A percentile compares a stretch with the other conserved stretches of the same genome.
Evolutionary conservation across 2,888 invertebrate species (phyloP).

Genomic region (Euzophera pinguis): DNA sequence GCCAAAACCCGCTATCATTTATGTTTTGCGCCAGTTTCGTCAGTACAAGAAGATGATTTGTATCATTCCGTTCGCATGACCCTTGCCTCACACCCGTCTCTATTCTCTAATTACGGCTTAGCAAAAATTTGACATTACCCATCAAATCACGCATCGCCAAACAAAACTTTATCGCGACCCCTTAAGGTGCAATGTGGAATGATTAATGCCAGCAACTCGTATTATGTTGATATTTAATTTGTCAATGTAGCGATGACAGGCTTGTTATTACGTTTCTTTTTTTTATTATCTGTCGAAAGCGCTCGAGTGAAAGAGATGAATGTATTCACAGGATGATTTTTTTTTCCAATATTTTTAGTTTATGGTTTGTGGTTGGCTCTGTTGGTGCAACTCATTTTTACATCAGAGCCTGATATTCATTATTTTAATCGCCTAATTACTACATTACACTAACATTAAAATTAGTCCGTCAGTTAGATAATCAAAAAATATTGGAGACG

Average conservation of each 20-base stretch:
- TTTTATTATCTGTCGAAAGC: conserved; percentile 49
- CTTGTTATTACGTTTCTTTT: conserved; percentile 56
- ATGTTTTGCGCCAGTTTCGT: conserved; percentile 18
- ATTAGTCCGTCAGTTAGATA: too few relatives aligned
- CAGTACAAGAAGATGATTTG: conserved; percentile 46
- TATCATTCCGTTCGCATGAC: conserved; percentile 71
- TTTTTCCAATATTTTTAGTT: neutral
- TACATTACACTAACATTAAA: too few relatives aligned
- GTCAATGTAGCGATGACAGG: conserved; percentile 72
- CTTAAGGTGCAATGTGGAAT: conserved; percentile 24
- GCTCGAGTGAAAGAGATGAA: conserved; percentile 41
- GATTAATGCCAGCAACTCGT: conserved; percentile 18
- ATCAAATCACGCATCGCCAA: conserved; percentile 36
- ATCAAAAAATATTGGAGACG: too few relatives aligned
- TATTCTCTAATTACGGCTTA: conserved; percentile 68
- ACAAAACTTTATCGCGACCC: conserved; percentile 24
- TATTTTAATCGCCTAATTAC: too few relatives aligned
- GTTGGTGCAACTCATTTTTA: too few relatives aligned
- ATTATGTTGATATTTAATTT: conserved; percentile 69
- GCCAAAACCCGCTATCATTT: neutral
- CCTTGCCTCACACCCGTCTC: conserved; percentile 48
- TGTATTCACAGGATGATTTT: conserved; percentile 5
- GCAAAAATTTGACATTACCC: conserved; percentile 64
- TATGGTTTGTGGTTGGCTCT: too few relatives aligned
- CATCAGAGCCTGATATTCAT: too few relatives aligned